phyloP scores from a whole-genome alignment of 2,797 vertebrate species.

The Tachyglossus aculeatus region DNA sequence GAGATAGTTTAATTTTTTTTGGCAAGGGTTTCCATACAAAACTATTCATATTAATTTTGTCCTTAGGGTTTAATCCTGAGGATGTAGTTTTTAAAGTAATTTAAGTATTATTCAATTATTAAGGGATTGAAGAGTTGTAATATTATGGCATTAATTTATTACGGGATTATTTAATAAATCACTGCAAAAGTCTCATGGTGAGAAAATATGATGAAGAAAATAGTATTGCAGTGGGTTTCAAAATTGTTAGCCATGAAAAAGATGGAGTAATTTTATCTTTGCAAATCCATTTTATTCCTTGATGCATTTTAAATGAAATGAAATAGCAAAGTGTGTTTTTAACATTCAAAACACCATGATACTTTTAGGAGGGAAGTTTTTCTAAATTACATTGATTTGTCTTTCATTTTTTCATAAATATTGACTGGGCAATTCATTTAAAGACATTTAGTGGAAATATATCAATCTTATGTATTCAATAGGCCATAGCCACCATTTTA shows the following conservation, averaged over 20 bases:
- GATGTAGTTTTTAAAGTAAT: slow-evolving; percentile 61
- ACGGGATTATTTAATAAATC: slow-evolving; percentile 37
- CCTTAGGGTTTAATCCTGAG: slow-evolving; percentile 62
- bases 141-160: slow-evolving; percentile 51
- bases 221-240: neutral
- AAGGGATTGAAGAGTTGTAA: slow-evolving; percentile 59
- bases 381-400: neutral
- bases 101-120: slow-evolving; percentile 66
- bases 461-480: no score
- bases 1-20: slow-evolving; percentile 34
- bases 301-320: neutral
- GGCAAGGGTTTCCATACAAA: slow-evolving; percentile 48
- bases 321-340: neutral
- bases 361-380: neutral
- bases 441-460: no score
- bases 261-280: neutral
- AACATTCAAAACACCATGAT: neutral
- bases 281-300: neutral
- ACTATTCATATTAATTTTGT: slow-evolving; percentile 56
- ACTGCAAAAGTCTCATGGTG: slow-evolving; percentile 27
- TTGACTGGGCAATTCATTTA: neutral
- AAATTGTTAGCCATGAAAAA: slow-evolving; percentile 16
- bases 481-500: no score
- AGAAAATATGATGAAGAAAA: slow-evolving; percentile 27
- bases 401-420: neutral